Evolutionary conservation across 1,140 invertebrate species (phyloP), one percentile per base, ranked within the genome.

Genomic region (Sycobia sp.): DNA sequence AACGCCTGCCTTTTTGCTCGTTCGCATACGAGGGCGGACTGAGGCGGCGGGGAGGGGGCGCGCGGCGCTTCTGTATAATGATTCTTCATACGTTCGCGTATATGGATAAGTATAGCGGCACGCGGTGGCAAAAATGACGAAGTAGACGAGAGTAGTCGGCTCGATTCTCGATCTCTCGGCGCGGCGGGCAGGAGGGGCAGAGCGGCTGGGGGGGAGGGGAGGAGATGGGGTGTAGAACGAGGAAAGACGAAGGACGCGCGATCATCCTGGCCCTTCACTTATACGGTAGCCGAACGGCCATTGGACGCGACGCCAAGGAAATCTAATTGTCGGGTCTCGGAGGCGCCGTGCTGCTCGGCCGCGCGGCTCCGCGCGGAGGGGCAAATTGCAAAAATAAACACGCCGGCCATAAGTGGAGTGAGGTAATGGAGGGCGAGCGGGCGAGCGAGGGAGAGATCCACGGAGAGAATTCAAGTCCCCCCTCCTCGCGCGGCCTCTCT

Each of bases 331-430:
- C 71, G 74, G 76, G 76, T 71, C 78, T 77, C 73, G 74, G 71
- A 65, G 55, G 62, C 50, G 68, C 67, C 69, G 67, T 55, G 41
- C 38, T 3, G 18, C 2, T 74, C 71, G 76, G 75, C 74, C 29
- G 29, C 5, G 29, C 29, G 75, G 71, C 58, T 46, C 25, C 27
- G 66, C 62, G 67, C 11, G 29, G 62, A 49, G 44, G n/a, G 66
- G 69, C 69, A 81, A 81, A 81, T 81, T 81, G 74, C 76, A 80
- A 80, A 81, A 80, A 80, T 78, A 80, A 80, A 81, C 75, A 78
- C 70, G 70, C 71, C 56, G 64, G 57, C 64, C 51, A 72, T 70
- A 67, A 68, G 63, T 67, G 54, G 41, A 53, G 46, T 53, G 53
- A 65, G 64, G 69, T 71, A 69, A 68, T 69, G 60, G 60, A 65